A percentile compares a stretch with the other conserved stretches of the same genome.
Conservation (phyloP, 2,888 invertebrate species). For the Drosophila ochracea region DNA sequence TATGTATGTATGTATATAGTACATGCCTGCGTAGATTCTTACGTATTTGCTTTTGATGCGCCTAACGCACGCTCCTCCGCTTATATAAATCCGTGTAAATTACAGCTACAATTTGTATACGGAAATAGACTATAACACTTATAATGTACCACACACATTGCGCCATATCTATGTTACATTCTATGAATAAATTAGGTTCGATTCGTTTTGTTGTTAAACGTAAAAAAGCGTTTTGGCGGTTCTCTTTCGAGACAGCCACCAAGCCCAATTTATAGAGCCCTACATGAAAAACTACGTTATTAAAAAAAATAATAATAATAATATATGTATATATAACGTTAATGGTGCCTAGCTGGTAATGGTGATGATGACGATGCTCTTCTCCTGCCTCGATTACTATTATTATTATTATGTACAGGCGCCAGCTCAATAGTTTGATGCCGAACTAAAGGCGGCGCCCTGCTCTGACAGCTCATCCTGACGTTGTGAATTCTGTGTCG, state of each 20-base stretch:
- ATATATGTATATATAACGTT: slow-evolving; percentile 52
- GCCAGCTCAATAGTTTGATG: slow-evolving; percentile 52
- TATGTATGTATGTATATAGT: slow-evolving; percentile 41
- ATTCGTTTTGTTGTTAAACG: slow-evolving; percentile 65
- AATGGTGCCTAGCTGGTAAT: slow-evolving; percentile 62
- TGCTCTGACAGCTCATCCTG: slow-evolving; percentile 42
- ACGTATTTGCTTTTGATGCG: slow-evolving; percentile 66
- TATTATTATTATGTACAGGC: slow-evolving; percentile 47
- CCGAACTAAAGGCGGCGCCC: slow-evolving; percentile 37
- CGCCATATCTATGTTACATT: slow-evolving; percentile 67
- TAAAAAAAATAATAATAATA: slow-evolving; percentile 46
- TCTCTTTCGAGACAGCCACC: slow-evolving; percentile 26
- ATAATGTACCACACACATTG: slow-evolving; percentile 58
- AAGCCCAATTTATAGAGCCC: slow-evolving; percentile 46
- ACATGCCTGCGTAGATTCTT: slow-evolving; percentile 66
- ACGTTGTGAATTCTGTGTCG: slow-evolving; percentile 42
- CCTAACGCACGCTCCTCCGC: slow-evolving; percentile 22
- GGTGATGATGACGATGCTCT: slow-evolving; percentile 55
- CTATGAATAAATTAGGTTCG: slow-evolving; percentile 73
- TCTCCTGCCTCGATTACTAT: slow-evolving; percentile 10
- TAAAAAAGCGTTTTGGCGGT: slow-evolving; percentile 64
- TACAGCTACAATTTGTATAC: slow-evolving; percentile 67
- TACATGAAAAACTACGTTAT: slow-evolving; percentile 46
- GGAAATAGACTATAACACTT: slow-evolving; percentile 76
- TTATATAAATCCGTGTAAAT: slow-evolving; percentile 66